phyloP scores from a whole-genome alignment of 2,797 vertebrate species.

The Sebastes trivittatus region DNA sequence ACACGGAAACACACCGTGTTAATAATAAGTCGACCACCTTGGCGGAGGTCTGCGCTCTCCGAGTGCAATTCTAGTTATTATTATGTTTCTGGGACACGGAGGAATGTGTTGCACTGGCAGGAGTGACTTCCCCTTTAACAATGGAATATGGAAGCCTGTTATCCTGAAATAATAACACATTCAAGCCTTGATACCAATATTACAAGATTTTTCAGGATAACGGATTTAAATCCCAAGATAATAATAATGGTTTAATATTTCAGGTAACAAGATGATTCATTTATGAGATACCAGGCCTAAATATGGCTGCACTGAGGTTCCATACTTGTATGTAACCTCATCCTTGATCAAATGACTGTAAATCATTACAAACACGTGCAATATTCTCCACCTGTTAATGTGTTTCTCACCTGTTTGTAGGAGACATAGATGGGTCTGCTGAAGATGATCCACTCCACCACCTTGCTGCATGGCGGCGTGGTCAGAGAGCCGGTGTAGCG shows the following conservation, averaged over 20 bases:
- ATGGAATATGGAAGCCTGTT: neutral
- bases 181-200: neutral
- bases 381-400: neutral
- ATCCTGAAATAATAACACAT: neutral
- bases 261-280: neutral
- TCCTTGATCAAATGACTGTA: neutral
- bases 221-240: neutral
- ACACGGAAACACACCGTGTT: too few species aligned
- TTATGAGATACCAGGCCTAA: too few species aligned
- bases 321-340: neutral
- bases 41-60: too few species aligned
- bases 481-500: constrained; percentile 95
- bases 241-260: neutral
- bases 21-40: too few species aligned
- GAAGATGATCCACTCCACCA: constrained; percentile 97
- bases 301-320: neutral
- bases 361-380: neutral
- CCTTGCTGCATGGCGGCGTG: constrained; percentile 94
- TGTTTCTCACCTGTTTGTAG: constrained; percentile 89
- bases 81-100: neutral
- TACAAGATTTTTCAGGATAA: neutral
- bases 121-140: neutral
- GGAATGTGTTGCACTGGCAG: neutral
- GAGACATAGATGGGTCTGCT: constrained; percentile 91
- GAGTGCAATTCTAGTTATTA: too few species aligned